phyloP scores from a whole-genome alignment of 2,888 invertebrate species.

The Leptopterna dolabrata region DNA sequence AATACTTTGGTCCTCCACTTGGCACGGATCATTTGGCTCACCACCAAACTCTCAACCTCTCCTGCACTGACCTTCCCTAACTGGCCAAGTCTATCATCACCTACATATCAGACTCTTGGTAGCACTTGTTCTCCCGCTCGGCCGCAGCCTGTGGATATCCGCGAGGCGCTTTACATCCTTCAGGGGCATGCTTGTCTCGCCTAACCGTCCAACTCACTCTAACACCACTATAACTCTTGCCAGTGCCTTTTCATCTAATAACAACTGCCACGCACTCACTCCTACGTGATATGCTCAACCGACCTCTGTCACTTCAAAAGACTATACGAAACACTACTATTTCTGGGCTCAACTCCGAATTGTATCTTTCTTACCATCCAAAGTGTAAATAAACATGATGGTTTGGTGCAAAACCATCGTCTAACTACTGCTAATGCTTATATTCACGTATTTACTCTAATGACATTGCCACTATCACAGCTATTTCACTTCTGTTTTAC shows the following conservation, averaged over 20 bases:
- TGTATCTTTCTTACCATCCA: too few species aligned
- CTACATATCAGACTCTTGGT: conserved; percentile 12
- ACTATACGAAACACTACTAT: too few species aligned
- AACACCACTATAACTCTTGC: not conserved
- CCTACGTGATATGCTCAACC: not conserved
- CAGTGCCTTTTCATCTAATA: not conserved
- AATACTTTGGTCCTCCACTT: conserved; percentile 36
- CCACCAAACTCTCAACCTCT: conserved; percentile 42
- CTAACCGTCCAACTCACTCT: not conserved
- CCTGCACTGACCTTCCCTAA: conserved; percentile 41
- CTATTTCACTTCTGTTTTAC: too few species aligned
- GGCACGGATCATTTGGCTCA: conserved; percentile 48
- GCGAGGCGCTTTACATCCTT: not conserved
- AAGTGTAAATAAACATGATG: too few species aligned
- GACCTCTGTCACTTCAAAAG: too few species aligned
- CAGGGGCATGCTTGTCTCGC: not conserved
- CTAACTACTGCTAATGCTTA: too few species aligned
- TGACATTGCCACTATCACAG: too few species aligned
- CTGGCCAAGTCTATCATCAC: conserved; percentile 27
- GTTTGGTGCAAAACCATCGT: too few species aligned
- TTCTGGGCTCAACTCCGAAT: too few species aligned
- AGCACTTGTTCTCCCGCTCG: not conserved
- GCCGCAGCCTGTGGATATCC: not conserved
- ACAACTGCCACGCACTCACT: not conserved
- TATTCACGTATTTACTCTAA: too few species aligned